These are phyloP conservation scores for Acanthis flammea DNA, from an alignment of 2,797 vertebrate species.

Conservation along the genomic window DNA sequence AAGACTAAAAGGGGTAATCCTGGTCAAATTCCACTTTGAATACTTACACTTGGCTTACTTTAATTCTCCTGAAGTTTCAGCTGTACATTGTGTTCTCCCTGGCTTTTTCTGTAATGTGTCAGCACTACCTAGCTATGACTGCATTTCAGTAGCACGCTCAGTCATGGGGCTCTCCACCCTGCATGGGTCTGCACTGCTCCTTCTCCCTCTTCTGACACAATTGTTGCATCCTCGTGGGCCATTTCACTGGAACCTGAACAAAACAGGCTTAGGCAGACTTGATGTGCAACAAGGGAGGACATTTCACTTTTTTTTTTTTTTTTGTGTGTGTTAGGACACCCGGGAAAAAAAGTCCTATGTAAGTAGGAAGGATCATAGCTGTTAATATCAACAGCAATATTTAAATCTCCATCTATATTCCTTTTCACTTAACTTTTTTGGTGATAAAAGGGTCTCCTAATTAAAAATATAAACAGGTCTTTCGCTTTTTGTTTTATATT, in stretches of 20 bases:
- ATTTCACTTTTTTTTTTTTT: not conserved
- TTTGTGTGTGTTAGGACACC: not conserved
- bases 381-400: not conserved
- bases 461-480: conserved; percentile 60
- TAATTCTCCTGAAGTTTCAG: not conserved
- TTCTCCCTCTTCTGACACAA: not conserved
- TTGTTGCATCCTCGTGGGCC: not conserved
- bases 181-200: accelerated
- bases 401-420: not conserved
- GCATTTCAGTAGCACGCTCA: not conserved
- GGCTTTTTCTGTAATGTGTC: not conserved
- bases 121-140: not conserved
- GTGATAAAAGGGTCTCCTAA: conserved; percentile 36
- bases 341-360: not conserved
- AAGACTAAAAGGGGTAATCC: conserved; percentile 37
- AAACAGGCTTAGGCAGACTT: not conserved
- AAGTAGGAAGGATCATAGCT: not conserved
- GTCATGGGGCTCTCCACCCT: accelerated
- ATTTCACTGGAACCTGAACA: not conserved
- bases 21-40: conserved; percentile 50
- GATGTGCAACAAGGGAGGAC: not conserved
- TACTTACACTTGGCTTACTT: conserved; percentile 2
- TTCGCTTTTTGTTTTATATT: conserved; percentile 60
- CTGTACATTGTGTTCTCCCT: not conserved
- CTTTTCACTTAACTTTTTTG: conserved; percentile 26